Evolutionary conservation across 2,888 invertebrate genomes (phyloP), one percentile per base, ranked within the genome.

Genomic region (Zaprionus obscuricornis): DNA sequence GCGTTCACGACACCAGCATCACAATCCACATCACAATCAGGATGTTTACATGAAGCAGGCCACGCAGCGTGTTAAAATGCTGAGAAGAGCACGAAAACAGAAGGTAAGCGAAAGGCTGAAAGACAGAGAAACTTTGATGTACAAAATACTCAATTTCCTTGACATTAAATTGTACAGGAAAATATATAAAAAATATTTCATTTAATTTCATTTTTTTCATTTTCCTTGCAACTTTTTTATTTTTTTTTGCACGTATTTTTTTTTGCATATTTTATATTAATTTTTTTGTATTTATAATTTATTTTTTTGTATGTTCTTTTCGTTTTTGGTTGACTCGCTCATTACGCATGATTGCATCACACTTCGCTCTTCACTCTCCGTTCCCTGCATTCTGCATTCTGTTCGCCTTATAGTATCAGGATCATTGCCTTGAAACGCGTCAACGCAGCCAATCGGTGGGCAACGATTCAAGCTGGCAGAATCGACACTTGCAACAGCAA

Each of bases 381-480:
- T n/a, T n/a, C n/a, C n/a, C 24, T 22, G 31, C 34, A 45, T 33
- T 52, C 59, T 45, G 42, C 52, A 58, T 37, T 47, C 36, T 36
- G n/a, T n/a, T n/a, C 55, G 46, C 58, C 31, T 34, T 31, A 36
- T 73, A 88, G 89, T 88, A 88, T 67, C 89, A 90, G 87, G 90
- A 89, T 73, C 89, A 89, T 63, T 89, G 87, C 70, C 75, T 79
- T 45, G 89, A 90, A 74, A 85, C 88, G 43, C 87, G 90, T 26
- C 89, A 89, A 63, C 88, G 90, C 46, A 90, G 90, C 52, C 84
- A 89, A 13, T 90, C 90, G 20, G 90, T 90, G 60, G 90, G 90
- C 71, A 90, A 89, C 72, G 90, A 90, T 66, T 81, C 87, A 56
- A 81, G 87, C 57, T 90, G 88, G 89, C 88, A 88, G 62, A 88